phyloP scores from a whole-genome alignment of 2,888 invertebrate species.

The Norana najaformis region DNA sequence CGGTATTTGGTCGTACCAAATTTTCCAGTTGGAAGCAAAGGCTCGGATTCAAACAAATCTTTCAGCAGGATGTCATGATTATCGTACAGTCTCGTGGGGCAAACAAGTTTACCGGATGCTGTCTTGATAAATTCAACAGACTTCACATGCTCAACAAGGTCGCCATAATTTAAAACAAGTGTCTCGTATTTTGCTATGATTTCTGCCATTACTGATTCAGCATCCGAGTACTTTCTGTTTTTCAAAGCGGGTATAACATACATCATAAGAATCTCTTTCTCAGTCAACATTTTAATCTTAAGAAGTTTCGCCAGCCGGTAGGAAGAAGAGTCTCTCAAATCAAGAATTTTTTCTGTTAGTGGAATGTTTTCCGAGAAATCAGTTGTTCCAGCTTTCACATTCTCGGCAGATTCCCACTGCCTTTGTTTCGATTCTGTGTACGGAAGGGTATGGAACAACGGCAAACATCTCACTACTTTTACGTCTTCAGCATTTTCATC shows the following conservation, averaged over 20 bases:
- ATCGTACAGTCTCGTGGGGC: conserved; percentile 42
- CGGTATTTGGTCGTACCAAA: conserved; percentile 40
- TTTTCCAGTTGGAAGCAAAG: conserved; percentile 45
- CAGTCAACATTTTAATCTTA: neutral
- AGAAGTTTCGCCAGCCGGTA: neutral
- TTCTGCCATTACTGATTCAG: neutral
- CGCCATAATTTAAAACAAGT: neutral
- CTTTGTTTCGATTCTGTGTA: neutral
- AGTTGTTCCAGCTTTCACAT: neutral
- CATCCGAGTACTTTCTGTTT: neutral
- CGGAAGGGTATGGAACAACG: neutral
- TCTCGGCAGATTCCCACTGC: neutral
- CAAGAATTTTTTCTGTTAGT: neutral
- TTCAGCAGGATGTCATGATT: conserved; percentile 43
- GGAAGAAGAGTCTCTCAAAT: neutral
- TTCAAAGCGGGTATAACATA: conserved; percentile 8
- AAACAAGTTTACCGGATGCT: neutral
- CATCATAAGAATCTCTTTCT: neutral
- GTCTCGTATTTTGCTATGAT: neutral
- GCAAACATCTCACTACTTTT: neutral
- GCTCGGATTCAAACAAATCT: conserved; percentile 44
- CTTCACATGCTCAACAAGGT: neutral
- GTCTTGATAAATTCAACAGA: conserved; percentile 17
- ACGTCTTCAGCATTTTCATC: neutral
- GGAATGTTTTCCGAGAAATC: neutral